Base-by-base conservation (phyloP, 1,140 invertebrate genomes). In the Papilio polyxenes region DNA sequence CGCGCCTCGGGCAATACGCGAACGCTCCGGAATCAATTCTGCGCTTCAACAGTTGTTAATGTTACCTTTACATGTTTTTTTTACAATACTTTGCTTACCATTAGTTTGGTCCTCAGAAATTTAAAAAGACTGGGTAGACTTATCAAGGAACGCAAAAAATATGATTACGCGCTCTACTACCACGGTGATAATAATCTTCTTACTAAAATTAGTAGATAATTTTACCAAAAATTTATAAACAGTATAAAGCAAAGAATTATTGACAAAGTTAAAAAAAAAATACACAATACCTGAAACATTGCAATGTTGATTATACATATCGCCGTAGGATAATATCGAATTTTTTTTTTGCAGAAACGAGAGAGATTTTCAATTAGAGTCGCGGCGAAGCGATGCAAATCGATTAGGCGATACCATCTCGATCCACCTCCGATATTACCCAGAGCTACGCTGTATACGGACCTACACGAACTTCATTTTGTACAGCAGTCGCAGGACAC, bases 331-430 rank as follows among this genome's bases (percentile, higher is more conserved):
- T 82, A 85, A 83, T 82, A 81, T 74, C 80, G 82, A 85, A 85
- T 85, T 83, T 85, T 80, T 80, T 85, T 3, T 82, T 82, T 83
- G 65, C 74, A 83, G 81, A 82, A 82, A 81, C 77, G n/a, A n/a
- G 20, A n/a, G 48, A 49, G 44, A 51, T 75, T 75, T 75, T 75
- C 74, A 75, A 75, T 75, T 75, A 20, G 74, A 48, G 48, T 20
- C 40, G 74, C n/a, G 48, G 17, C 9, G 48, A 48, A 49, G 40
- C 74, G 74, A 17, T n/a, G n/a, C 48, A n/a, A 49, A 75, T 75
- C 44, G 74, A 49, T 49, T 75, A 1, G 37, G 44, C 1, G 74
- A 75, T 75, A 75, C 40, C 48, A 75, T 49, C 74, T 40, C 48
- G 44, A 49, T 49, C 17, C 31, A 6, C 17, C 7, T 8, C n/a